These are phyloP conservation scores for Pseudochirops corinnae DNA, from an alignment of 2,797 vertebrate species.

Conservation along the genomic window DNA sequence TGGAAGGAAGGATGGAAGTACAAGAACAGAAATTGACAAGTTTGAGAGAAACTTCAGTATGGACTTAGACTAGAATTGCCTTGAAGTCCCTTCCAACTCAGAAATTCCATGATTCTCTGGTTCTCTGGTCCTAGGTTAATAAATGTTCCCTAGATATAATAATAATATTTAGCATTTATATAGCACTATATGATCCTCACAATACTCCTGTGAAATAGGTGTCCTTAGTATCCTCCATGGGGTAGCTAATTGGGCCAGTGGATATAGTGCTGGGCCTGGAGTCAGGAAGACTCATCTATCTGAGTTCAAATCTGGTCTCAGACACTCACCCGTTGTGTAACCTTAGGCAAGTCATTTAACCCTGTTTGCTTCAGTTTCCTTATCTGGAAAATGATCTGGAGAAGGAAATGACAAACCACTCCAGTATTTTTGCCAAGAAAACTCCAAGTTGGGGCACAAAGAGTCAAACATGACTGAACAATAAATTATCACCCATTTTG, in stretches of 20 bases:
- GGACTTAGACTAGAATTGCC: too few species aligned
- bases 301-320: neutral
- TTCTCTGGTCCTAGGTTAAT: too few species aligned
- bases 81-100: too few species aligned
- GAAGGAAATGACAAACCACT: neutral
- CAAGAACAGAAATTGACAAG: too few species aligned
- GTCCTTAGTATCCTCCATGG: too few species aligned
- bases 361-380: neutral
- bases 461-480: neutral
- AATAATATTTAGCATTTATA: too few species aligned
- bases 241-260: neutral
- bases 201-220: too few species aligned
- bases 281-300: neutral
- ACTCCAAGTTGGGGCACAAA: neutral
- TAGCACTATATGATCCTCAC: too few species aligned
- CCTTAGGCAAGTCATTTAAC: neutral
- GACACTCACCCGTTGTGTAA: neutral
- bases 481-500: neutral
- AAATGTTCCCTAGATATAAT: too few species aligned
- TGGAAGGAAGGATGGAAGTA: too few species aligned
- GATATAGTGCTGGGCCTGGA: neutral
- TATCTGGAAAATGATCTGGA: neutral
- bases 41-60: too few species aligned
- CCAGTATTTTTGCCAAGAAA: neutral
- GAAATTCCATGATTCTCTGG: too few species aligned